These are phyloP conservation scores for Scaptomyza caliginosa DNA, from an alignment of 2,888 invertebrate genomes.

Conservation along the genomic window DNA sequence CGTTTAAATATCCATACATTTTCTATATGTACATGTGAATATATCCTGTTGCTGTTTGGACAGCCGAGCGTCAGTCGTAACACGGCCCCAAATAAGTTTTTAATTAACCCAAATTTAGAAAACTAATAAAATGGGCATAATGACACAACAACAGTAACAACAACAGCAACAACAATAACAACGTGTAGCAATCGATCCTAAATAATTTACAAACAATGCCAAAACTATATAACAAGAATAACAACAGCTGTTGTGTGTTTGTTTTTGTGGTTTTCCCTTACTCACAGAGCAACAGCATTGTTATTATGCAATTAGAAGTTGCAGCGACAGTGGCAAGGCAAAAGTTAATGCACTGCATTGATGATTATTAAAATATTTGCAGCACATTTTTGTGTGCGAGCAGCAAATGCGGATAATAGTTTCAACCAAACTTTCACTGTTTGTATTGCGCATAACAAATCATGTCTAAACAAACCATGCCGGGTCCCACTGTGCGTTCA, in stretches of 20 bases:
- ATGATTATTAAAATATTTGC: slow-evolving; percentile 73
- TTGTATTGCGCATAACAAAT: slow-evolving; percentile 71
- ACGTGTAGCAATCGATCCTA: slow-evolving; percentile 28
- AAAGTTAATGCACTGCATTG: slow-evolving; percentile 65
- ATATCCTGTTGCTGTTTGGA: slow-evolving; percentile 1
- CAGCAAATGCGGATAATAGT: slow-evolving; percentile 4
- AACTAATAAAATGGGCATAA: slow-evolving; percentile 70
- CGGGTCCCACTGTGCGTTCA: slow-evolving; percentile 33
- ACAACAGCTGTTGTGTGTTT: slow-evolving; percentile 1
- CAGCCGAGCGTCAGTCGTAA: slow-evolving; percentile 18
- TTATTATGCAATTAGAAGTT: slow-evolving; percentile 74
- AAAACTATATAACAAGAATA: slow-evolving; percentile 10
- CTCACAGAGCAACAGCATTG: slow-evolving; percentile 54
- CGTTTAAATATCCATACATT: not conserved
- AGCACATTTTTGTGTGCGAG: slow-evolving; percentile 9
- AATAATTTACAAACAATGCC: slow-evolving; percentile 56
- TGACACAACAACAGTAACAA: slow-evolving; percentile 27
- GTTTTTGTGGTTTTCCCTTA: not conserved
- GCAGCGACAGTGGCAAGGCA: slow-evolving; percentile 48
- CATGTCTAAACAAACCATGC: slow-evolving; percentile 72
- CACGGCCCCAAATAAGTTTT: slow-evolving; percentile 66
- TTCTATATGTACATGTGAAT: not conserved
- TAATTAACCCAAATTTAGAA: slow-evolving; percentile 76
- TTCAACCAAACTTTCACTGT: slow-evolving; percentile 24
- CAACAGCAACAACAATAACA: slow-evolving; percentile 8